phyloP scores from a whole-genome alignment of 1,140 invertebrate genomes.

The Zeugodacus cucurbitae region DNA sequence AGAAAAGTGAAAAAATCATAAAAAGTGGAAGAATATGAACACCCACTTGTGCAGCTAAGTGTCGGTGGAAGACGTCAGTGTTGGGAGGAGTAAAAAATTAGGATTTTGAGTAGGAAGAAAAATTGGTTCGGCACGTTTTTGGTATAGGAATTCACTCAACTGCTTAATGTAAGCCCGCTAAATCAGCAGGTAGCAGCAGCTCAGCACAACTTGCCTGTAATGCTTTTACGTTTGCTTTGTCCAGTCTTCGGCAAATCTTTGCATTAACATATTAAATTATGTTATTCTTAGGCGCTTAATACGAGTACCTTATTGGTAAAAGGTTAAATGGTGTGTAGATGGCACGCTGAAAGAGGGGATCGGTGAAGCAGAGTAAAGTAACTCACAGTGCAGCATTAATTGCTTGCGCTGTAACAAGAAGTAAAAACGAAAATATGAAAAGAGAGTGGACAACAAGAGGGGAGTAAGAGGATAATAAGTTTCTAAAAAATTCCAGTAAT shows the following conservation, averaged over 20 bases:
- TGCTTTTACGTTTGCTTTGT: background rate
- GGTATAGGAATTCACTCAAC: background rate
- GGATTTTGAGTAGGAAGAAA: background rate
- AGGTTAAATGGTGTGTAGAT: background rate
- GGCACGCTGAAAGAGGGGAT: background rate
- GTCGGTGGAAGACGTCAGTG: background rate
- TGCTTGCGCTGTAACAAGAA: background rate
- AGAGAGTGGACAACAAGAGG: background rate
- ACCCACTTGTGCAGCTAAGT: background rate
- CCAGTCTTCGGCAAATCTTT: background rate
- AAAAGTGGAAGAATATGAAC: background rate
- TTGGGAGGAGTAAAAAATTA: background rate
- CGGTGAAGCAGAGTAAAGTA: background rate
- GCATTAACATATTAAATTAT: conserved; percentile 23
- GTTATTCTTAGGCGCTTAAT: conserved; percentile 8
- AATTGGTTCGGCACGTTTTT: background rate
- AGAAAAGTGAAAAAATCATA: background rate
- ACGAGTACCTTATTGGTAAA: background rate
- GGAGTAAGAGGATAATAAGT: background rate
- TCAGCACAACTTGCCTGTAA: background rate
- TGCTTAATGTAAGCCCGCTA: background rate
- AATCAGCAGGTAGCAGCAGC: background rate
- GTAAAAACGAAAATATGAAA: background rate
- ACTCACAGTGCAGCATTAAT: background rate
- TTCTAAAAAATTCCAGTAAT: too few species aligned